Conservation (phyloP, 2,797 vertebrate species). For the Anabas testudineus region DNA sequence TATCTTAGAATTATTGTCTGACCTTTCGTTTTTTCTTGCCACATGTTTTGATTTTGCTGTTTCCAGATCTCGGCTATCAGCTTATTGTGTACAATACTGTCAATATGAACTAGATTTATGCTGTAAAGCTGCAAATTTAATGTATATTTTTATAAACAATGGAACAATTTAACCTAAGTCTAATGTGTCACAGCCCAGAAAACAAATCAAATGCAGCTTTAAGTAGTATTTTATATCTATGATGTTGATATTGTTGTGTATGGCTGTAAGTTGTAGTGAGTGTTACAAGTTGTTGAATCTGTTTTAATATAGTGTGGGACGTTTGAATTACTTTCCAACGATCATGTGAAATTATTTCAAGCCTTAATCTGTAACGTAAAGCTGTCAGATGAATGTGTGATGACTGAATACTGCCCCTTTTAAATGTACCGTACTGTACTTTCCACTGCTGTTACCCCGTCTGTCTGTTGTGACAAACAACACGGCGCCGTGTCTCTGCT, state of each 20-base stretch:
- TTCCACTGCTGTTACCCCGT: slow-evolving; percentile 6
- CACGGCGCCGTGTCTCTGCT: slow-evolving; percentile 18
- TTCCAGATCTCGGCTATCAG: too few relatives aligned
- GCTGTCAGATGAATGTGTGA: neutral
- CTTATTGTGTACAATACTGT: too few relatives aligned
- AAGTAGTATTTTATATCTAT: neutral
- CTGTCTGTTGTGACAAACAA: slow-evolving; percentile 18
- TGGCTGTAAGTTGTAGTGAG: too few relatives aligned
- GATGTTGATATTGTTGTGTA: neutral
- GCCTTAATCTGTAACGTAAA: neutral
- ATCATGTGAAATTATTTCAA: neutral
- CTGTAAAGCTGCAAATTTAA: too few relatives aligned
- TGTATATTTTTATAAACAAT: too few relatives aligned
- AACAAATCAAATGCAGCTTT: neutral
- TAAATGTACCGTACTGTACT: neutral
- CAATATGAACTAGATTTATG: too few relatives aligned
- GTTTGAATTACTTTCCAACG: neutral
- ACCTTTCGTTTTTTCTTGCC: too few relatives aligned
- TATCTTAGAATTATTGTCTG: too few relatives aligned
- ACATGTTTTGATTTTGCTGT: too few relatives aligned
- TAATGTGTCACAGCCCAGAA: too few relatives aligned
- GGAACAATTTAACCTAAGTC: too few relatives aligned
- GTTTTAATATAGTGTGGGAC: neutral
- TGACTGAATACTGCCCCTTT: neutral
- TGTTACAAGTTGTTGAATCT: neutral